A percentile compares a stretch with the other conserved stretches of the same genome.
Conservation (phyloP, 2,113 vertebrate genomes). For the Polypterus bichir region DNA sequence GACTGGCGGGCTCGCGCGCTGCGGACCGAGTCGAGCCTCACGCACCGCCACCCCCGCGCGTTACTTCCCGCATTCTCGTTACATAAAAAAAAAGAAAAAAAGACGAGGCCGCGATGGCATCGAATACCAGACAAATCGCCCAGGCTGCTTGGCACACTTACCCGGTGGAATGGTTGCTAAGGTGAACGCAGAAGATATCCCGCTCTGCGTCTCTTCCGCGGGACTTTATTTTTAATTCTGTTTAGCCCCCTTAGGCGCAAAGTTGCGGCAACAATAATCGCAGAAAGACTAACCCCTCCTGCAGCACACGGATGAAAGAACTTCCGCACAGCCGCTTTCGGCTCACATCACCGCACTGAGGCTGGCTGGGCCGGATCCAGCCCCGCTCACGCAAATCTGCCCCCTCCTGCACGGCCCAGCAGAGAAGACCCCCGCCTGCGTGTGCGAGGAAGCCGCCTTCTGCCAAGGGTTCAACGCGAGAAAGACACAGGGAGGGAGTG, state of each 20-base stretch:
- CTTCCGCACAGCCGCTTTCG: constrained; percentile 50
- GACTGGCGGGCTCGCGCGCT: neutral
- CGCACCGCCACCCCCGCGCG: constrained; percentile 48
- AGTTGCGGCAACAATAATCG: constrained; percentile 32
- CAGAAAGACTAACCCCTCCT: constrained; percentile 27
- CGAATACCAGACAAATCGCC: too few relatives aligned
- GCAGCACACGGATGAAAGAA: constrained; percentile 37
- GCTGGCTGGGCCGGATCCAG: constrained; percentile 28
- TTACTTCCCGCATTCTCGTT: constrained; percentile 34
- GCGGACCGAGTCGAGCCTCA: constrained; percentile 22
- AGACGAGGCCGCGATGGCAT: constrained; percentile 2
- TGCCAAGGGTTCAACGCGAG: too few relatives aligned
- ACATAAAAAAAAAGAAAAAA: constrained; percentile 21
- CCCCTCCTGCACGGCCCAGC: constrained; percentile 3
- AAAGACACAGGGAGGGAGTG: too few relatives aligned
- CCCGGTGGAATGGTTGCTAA: constrained; percentile 16
- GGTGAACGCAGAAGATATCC: constrained; percentile 11
- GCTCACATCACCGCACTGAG: constrained; percentile 32
- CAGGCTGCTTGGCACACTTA: constrained; percentile 16
- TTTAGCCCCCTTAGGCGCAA: constrained; percentile 16
- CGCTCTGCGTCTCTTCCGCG: constrained; percentile 12
- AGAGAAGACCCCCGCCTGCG: neutral
- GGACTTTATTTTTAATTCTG: constrained; percentile 16
- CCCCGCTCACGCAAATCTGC: constrained; percentile 35
- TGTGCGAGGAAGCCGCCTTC: too few relatives aligned